Conservation (phyloP, 2,888 invertebrate species). For the Hemithea aestivaria region DNA sequence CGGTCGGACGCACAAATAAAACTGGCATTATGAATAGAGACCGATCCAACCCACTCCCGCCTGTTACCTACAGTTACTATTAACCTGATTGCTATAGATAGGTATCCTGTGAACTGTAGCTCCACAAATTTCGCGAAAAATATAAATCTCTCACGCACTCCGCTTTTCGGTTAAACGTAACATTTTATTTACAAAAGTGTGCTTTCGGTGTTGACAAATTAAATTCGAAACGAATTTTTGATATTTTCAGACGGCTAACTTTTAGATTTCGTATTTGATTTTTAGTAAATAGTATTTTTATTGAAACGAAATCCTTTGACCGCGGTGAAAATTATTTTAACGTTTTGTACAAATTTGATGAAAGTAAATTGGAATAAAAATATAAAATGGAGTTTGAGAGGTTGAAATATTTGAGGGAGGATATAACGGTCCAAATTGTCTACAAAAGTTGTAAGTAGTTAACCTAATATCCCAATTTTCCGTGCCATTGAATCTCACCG, state of each 20-base stretch:
- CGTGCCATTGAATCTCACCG: constrained; percentile 37
- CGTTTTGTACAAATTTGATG: too few species aligned
- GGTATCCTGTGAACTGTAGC: too few species aligned
- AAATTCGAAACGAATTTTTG: too few species aligned
- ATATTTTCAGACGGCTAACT: too few species aligned
- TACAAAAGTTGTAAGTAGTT: constrained; percentile 37
- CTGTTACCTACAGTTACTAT: constrained; percentile 16
- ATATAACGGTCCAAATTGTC: constrained; percentile 30
- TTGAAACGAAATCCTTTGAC: too few species aligned
- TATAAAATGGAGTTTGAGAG: constrained; percentile 11
- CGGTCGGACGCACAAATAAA: constrained; percentile 47
- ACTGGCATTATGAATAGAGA: constrained; percentile 49
- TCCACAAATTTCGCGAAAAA: constrained; percentile 7
- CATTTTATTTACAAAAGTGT: not conserved
- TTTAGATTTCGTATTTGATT: too few species aligned
- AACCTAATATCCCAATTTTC: constrained; percentile 42
- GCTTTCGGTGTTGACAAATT: not conserved
- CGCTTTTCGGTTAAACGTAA: not conserved
- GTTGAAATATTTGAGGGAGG: constrained; percentile 13
- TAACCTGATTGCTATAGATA: constrained; percentile 44
- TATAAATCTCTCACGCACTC: constrained; percentile 3
- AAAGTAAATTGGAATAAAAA: too few species aligned
- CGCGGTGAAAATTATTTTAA: too few species aligned
- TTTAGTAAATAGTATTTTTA: too few species aligned
- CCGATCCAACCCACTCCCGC: constrained; percentile 25